phyloP scores from a whole-genome alignment of 2,888 invertebrate species.

The Andrena marginata region DNA sequence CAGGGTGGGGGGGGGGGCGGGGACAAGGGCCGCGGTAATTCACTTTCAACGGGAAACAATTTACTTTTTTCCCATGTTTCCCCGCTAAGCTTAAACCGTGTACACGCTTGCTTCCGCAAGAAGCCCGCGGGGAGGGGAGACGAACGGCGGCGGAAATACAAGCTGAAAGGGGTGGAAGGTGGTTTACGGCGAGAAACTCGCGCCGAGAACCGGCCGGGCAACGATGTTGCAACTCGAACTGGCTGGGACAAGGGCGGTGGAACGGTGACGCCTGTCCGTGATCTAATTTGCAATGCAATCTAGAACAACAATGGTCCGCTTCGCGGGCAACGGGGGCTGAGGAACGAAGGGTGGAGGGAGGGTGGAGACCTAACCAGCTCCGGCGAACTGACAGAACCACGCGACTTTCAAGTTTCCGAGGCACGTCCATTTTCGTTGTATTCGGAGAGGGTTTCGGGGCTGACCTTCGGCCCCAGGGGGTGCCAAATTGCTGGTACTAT shows the following conservation, averaged over 20 bases:
- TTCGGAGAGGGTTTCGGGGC: conserved; percentile 10
- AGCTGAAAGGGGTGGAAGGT: conserved; percentile 37
- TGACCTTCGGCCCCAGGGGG: background rate
- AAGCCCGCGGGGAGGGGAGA: background rate
- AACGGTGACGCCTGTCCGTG: conserved; percentile 60
- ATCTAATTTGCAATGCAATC: conserved; percentile 77
- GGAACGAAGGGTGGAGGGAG: conserved; percentile 33
- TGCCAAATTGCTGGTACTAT: background rate
- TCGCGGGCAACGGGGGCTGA: conserved; percentile 35
- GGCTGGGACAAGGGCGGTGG: conserved; percentile 33
- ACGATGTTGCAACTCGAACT: conserved; percentile 50
- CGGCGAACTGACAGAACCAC: conserved; percentile 47
- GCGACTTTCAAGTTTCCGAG: conserved; percentile 57
- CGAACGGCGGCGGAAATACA: conserved; percentile 13
- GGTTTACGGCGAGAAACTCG: conserved; percentile 34
- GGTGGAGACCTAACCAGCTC: conserved; percentile 47
- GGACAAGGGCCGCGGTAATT: conserved; percentile 8
- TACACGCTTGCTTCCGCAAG: conserved; percentile 28
- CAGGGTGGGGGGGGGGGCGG: background rate
- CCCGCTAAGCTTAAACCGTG: conserved; percentile 14
- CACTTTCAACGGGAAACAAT: conserved; percentile 33
- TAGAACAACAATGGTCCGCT: conserved; percentile 72
- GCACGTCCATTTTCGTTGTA: conserved; percentile 24
- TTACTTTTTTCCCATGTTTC: conserved; percentile 35
- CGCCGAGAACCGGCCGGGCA: conserved; percentile 38